These are phyloP conservation scores for Cotesia glomerata DNA, from an alignment of 1,140 invertebrate genomes.

Conservation along the genomic window DNA sequence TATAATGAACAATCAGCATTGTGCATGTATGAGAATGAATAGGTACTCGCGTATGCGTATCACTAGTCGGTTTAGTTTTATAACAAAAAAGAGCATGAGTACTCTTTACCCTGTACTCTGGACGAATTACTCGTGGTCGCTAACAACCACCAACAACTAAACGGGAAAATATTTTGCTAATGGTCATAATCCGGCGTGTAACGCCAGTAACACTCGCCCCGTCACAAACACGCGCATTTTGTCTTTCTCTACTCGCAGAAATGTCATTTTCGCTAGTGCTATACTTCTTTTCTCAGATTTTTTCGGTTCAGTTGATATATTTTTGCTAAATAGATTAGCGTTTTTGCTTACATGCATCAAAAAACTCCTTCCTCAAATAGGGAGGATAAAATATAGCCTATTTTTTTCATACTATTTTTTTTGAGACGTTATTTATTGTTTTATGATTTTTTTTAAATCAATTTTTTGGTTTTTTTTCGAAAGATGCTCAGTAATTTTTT, in stretches of 20 bases:
- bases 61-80: background rate
- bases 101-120: constrained; percentile 13
- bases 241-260: constrained; percentile 1
- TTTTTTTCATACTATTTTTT: too few relatives aligned
- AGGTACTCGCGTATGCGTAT: background rate
- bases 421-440: too few relatives aligned
- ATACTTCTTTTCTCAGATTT: constrained; percentile 35
- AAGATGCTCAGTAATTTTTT: too few relatives aligned
- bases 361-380: too few relatives aligned
- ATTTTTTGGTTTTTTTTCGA: too few relatives aligned
- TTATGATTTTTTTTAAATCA: too few relatives aligned
- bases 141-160: constrained; percentile 48
- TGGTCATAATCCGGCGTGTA: constrained; percentile 53
- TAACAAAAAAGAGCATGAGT: constrained; percentile 42
- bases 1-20: background rate
- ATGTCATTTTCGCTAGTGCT: background rate
- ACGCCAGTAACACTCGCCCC: constrained; percentile 53
- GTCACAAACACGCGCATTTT: constrained; percentile 43
- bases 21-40: background rate
- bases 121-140: constrained; percentile 48
- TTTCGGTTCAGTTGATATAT: background rate
- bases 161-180: constrained; percentile 55
- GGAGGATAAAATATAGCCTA: too few relatives aligned
- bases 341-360: too few relatives aligned
- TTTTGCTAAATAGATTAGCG: too few relatives aligned